phyloP scores from a whole-genome alignment of 2,888 invertebrate genomes.

The Philhelius pedissequus region DNA sequence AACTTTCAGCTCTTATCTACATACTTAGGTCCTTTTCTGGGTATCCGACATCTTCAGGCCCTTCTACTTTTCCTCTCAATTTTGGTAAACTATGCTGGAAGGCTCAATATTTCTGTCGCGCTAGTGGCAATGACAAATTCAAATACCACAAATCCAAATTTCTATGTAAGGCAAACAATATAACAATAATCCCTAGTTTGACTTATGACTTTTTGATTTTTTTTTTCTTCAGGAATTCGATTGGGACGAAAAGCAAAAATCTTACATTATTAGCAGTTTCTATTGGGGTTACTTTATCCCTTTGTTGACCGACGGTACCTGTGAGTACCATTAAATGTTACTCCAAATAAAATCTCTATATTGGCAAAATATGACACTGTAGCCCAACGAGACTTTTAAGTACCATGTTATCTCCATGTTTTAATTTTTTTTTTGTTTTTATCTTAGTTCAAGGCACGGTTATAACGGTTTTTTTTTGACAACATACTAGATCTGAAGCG shows the following conservation, averaged over 20 bases:
- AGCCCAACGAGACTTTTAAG: no score
- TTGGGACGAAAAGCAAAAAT: slow-evolving; percentile 80
- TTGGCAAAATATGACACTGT: no score
- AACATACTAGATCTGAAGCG: no score
- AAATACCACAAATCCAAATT: slow-evolving; percentile 76
- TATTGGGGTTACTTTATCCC: slow-evolving; percentile 83
- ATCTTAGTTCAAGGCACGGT: no score
- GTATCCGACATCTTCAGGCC: slow-evolving; percentile 5
- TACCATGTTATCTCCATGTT: no score
- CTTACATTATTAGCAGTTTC: slow-evolving; percentile 81
- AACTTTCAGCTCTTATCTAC: neutral
- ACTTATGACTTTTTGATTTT: slow-evolving; percentile 76
- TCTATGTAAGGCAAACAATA: slow-evolving; percentile 68
- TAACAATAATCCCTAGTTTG: no score
- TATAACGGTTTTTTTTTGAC: no score
- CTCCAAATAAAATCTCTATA: no score
- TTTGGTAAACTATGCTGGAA: slow-evolving; percentile 80
- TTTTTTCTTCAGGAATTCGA: slow-evolving; percentile 81
- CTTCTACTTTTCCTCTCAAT: neutral
- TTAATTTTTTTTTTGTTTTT: no score
- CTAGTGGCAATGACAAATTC: slow-evolving; percentile 84
- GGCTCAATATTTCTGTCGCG: slow-evolving; percentile 84
- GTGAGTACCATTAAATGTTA: no score
- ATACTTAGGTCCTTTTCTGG: neutral
- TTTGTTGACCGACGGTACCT: no score